Percentiles rank a stretch among this genome's conserved stretches.
phyloP scores from a whole-genome alignment of 2,113 vertebrate species.

The Callionymus lyra region DNA sequence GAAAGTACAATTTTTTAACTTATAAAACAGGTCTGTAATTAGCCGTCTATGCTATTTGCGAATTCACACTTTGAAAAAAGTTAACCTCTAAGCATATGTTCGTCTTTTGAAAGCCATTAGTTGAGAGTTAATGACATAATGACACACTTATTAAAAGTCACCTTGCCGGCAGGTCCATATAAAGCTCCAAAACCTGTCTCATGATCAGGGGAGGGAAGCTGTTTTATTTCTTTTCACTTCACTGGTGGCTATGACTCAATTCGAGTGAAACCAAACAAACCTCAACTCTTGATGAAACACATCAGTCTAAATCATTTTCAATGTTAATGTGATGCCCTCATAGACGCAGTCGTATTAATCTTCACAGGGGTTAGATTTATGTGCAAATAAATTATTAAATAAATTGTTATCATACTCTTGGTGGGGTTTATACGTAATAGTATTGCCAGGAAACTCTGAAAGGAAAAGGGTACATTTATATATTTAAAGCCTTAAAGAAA shows the following conservation, averaged over 20 bases:
- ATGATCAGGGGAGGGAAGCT: slow-evolving; percentile 9
- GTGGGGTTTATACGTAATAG: too few species aligned
- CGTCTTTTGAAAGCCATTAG: slow-evolving; percentile 18
- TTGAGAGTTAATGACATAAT: slow-evolving; percentile 20
- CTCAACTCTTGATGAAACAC: slow-evolving; percentile 10
- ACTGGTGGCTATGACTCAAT: slow-evolving; percentile 16
- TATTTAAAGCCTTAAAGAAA: too few species aligned
- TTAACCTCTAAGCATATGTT: slow-evolving; percentile 22
- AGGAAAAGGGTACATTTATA: too few species aligned
- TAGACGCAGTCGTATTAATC: too few species aligned
- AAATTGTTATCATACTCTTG: too few species aligned
- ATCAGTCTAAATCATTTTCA: too few species aligned
- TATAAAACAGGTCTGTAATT: too few species aligned
- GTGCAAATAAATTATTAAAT: too few species aligned
- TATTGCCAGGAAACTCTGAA: too few species aligned
- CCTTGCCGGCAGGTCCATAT: slow-evolving; percentile 22
- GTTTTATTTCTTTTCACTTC: slow-evolving; percentile 17
- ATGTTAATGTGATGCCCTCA: too few species aligned
- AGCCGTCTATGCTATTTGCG: too few species aligned
- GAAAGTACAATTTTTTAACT: slow-evolving; percentile 3
- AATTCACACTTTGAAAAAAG: neutral
- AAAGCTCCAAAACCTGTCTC: slow-evolving; percentile 5
- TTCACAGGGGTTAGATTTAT: too few species aligned
- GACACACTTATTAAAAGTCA: slow-evolving; percentile 42
- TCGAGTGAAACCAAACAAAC: slow-evolving; percentile 36